phyloP scores from a whole-genome alignment of 2,888 invertebrate genomes.

The Ischnus inquisitorius region DNA sequence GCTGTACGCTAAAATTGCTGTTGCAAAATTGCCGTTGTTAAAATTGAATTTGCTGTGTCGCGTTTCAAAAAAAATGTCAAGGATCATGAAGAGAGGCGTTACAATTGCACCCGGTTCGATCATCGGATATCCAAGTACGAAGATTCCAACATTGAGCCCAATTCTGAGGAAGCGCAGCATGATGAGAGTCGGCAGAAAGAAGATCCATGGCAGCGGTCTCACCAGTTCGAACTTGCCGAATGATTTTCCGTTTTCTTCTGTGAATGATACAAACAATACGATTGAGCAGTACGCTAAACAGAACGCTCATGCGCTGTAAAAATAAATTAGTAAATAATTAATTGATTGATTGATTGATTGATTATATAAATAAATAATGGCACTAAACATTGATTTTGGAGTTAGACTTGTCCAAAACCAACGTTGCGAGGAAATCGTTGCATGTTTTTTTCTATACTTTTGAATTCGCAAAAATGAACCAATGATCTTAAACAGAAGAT shows the following conservation, averaged over 20 bases:
- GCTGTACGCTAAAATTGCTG: background rate
- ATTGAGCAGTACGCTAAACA: background rate
- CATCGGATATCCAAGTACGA: slow-evolving; percentile 86
- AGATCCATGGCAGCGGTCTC: slow-evolving; percentile 88
- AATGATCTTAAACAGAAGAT: too few species aligned
- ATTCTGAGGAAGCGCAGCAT: slow-evolving; percentile 85
- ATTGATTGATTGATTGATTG: too few species aligned
- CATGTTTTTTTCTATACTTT: too few species aligned
- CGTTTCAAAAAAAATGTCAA: too few species aligned
- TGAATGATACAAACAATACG: background rate
- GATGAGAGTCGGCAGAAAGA: slow-evolving; percentile 86
- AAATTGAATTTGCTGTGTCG: too few species aligned
- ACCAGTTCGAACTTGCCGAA: slow-evolving; percentile 86
- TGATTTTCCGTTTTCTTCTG: slow-evolving; percentile 86
- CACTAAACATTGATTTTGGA: too few species aligned
- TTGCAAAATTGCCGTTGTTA: slow-evolving; percentile 67
- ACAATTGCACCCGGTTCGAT: slow-evolving; percentile 87
- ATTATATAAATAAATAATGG: too few species aligned
- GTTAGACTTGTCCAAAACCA: too few species aligned
- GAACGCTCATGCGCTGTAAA: too few species aligned
- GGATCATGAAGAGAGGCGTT: slow-evolving; percentile 33
- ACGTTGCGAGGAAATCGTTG: too few species aligned
- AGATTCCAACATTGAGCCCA: slow-evolving; percentile 85
- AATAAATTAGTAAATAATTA: background rate
- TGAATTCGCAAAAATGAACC: too few species aligned